Evolutionary conservation across 92 coral and sea anemone genomes (phyloP), one percentile per base, ranked within the genome.

Genomic region (Palythoa grandiflora): DNA sequence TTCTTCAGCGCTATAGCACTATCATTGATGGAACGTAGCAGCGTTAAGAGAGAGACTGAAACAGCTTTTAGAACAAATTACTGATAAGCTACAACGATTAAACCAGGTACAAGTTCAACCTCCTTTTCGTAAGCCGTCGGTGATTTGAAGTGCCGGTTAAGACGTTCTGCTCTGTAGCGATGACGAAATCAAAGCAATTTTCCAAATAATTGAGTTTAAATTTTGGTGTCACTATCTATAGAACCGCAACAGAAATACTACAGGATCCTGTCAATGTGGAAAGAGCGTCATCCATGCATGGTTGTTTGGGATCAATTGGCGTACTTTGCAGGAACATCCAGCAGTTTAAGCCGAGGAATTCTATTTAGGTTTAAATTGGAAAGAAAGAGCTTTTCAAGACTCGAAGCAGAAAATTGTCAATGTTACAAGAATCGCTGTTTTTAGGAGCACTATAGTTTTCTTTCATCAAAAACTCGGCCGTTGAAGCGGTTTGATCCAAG

Each of bases 1-100:
- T 28, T 28, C 66, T 48, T 77, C 77, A 86, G 68, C 88, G 88
- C 38, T 85, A 68, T 50, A 48, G 73, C 60, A 81, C 85, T 19
- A 63, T 79, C 36, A 36, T 53, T 37, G 66, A 90, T 63, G 85
- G 93, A 48, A 90, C 90, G 68, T 81, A 17, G 85, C 88, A 79
- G 54, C 47, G 66, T 28, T 28, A 28, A 28, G 28, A 28, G 28
- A 28, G 28, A 28, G 28, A 28, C 28, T 28, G 28, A 28, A 28
- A 28, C 28, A 28, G 28, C 28, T 28, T 28, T 28, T 28, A 28
- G 28, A 28, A 28, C 28, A 28, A 28, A 28, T 28, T 28, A 0
- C 28, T 28, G 28, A 28, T 28, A 28, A 28, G 28, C 0, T 28
- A 28, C 28, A 28, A 28, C 28, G 28, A 0, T 28, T 28, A 28